Conservation (phyloP, 2,113 vertebrate species). For the Polyodon spathula region DNA sequence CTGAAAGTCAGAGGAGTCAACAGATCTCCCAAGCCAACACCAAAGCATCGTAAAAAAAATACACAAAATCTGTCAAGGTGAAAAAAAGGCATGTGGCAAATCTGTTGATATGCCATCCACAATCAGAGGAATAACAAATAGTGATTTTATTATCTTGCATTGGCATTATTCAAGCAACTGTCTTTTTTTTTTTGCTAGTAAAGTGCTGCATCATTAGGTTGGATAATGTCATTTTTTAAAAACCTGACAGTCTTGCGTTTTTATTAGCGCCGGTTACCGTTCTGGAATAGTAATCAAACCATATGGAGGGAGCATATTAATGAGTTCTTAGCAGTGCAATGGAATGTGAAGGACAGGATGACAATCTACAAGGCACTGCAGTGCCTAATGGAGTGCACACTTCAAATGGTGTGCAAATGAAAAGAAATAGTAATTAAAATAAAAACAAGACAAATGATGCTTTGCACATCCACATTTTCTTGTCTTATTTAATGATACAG, state of each 20-base stretch:
- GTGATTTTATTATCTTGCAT: conserved; percentile 54
- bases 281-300: conserved; percentile 53
- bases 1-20: too few relatives aligned
- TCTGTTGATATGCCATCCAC: conserved; percentile 44
- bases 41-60: too few relatives aligned
- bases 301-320: conserved; percentile 58
- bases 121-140: conserved; percentile 53
- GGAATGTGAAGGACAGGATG: conserved; percentile 70
- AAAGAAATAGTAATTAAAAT: conserved; percentile 21
- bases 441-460: conserved; percentile 21
- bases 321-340: conserved; percentile 66
- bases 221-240: conserved; percentile 54
- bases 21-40: too few relatives aligned
- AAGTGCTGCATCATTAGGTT: conserved; percentile 57
- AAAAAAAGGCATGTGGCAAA: too few relatives aligned
- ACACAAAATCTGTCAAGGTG: too few relatives aligned
- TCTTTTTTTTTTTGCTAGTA: conserved; percentile 44
- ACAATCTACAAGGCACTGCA: conserved; percentile 44
- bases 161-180: conserved; percentile 51
- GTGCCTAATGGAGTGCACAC: conserved; percentile 61
- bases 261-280: conserved; percentile 32
- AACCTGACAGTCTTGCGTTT: conserved; percentile 39
- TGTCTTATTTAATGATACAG: conserved; percentile 10
- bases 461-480: conserved; percentile 12
- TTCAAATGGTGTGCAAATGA: conserved; percentile 25